phyloP scores from a whole-genome alignment of 2,113 vertebrate species.

The Hoplias malabaricus region DNA sequence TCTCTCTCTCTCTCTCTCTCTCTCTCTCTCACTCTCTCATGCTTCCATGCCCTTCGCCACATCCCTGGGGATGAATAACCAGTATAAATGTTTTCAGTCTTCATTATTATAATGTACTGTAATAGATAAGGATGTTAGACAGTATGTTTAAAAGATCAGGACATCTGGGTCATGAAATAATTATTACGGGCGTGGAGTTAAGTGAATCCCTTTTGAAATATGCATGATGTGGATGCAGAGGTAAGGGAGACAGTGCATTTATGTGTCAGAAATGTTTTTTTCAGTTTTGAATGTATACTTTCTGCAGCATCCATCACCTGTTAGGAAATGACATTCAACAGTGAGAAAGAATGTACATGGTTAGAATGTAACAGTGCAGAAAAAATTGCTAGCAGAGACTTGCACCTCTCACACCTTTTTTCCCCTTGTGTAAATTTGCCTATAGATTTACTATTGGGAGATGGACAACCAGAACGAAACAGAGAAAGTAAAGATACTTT shows the following conservation, averaged over 20 bases:
- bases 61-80: constrained; percentile 6
- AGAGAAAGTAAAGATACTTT: constrained; percentile 87
- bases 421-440: not conserved
- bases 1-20: constrained; percentile 7
- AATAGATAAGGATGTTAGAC: constrained; percentile 35
- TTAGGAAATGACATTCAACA: not conserved
- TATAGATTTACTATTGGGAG: constrained; percentile 93
- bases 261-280: constrained; percentile 24
- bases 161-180: constrained; percentile 35
- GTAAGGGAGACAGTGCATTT: constrained; percentile 5
- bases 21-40: constrained; percentile 28
- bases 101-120: constrained; percentile 17
- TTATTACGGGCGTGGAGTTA: constrained; percentile 32
- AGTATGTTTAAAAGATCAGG: constrained; percentile 27
- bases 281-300: constrained; percentile 14
- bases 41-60: not conserved
- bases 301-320: not conserved
- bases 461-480: constrained; percentile 81
- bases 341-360: not conserved
- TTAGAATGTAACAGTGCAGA: not conserved
- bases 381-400: not conserved
- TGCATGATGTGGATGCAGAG: constrained; percentile 4
- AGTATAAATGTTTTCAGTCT: constrained; percentile 12
- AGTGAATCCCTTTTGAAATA: constrained; percentile 44
- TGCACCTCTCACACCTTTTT: not conserved